Conservation (phyloP, 2,888 invertebrate genomes). For the Beris morrisii region DNA sequence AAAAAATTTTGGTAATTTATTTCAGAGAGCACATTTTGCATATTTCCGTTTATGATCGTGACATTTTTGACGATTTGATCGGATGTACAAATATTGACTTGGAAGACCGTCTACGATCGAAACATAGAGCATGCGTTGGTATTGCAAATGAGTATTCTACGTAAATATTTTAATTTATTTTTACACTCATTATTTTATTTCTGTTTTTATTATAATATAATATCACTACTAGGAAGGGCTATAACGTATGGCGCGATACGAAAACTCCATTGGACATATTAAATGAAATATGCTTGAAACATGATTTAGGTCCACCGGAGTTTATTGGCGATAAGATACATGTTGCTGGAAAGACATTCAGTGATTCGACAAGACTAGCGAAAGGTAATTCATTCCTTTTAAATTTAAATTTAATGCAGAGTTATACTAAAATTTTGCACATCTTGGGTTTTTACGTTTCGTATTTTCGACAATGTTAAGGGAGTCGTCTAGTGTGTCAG, state of each 20-base stretch:
- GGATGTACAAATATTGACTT: conserved; percentile 84
- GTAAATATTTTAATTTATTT: conserved; percentile 56
- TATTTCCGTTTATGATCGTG: conserved; percentile 76
- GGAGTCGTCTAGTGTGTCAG: too few relatives aligned
- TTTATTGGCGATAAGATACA: conserved; percentile 59
- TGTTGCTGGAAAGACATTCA: conserved; percentile 57
- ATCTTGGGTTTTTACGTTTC: neutral
- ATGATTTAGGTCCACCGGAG: conserved; percentile 64
- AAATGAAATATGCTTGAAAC: conserved; percentile 67
- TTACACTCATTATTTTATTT: neutral
- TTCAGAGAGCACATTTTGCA: conserved; percentile 75
- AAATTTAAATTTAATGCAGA: neutral
- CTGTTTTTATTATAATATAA: neutral
- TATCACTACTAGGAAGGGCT: conserved; percentile 60
- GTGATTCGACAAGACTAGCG: conserved; percentile 49
- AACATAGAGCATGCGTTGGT: conserved; percentile 79
- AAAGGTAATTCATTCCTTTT: conserved; percentile 41
- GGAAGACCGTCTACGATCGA: conserved; percentile 81
- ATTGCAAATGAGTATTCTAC: conserved; percentile 68
- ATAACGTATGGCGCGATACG: conserved; percentile 77
- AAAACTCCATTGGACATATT: conserved; percentile 73
- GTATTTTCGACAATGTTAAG: neutral
- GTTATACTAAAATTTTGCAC: too few relatives aligned
- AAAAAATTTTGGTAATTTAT: neutral
- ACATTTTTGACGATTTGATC: conserved; percentile 76